Base-by-base conservation (phyloP, 2,888 invertebrate species). In the Acrocyrtus sp. region DNA sequence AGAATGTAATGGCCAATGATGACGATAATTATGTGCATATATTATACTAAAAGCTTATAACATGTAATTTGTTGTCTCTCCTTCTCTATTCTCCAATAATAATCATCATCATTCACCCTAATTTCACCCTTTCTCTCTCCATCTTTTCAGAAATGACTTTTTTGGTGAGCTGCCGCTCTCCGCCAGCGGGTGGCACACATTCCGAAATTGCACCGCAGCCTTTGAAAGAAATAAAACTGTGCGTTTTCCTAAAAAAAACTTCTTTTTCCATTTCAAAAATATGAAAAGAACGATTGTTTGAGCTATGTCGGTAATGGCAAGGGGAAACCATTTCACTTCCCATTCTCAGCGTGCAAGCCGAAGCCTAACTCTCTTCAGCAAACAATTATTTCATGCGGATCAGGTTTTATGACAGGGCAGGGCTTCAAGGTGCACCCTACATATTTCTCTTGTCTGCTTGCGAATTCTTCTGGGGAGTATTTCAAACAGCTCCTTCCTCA, bases 21-120 rank as follows among this genome's bases (percentile, higher is more conserved):
- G 43, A 34, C n/a, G 48, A 62, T 62, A 63, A 63, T 63, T 63
- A 63, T 63, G 63, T 63, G 43, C 63, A 63, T 63, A 39, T 29
- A 27, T 63, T 45, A 63, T 17, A 45, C 12, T 24, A 1, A 57
- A 41, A 51, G 50, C 34, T 34, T 34, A 34, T 34, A 34, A 34
- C 34, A 34, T 34, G 34, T 34, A 34, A 34, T 34, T 34, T 34
- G 34, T 34, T 34, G 34, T 34, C 34, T 5, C n/a, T n/a, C 34
- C 5, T 34, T 8, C 34, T 34, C 5, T 34, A 34, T 34, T 34
- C 34, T 12, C 34, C 34, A 34, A 34, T 34, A n/a, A n/a, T n/a
- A 34, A 34, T 34, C 34, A 34, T 34, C 34, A 34, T 34, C 34
- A 34, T 34, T 34, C 34, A 34, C 34, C 34, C 34, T 34, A 34